These are phyloP conservation scores for Cistogaster globosa DNA, from an alignment of 2,888 invertebrate species.

Conservation along the genomic window DNA sequence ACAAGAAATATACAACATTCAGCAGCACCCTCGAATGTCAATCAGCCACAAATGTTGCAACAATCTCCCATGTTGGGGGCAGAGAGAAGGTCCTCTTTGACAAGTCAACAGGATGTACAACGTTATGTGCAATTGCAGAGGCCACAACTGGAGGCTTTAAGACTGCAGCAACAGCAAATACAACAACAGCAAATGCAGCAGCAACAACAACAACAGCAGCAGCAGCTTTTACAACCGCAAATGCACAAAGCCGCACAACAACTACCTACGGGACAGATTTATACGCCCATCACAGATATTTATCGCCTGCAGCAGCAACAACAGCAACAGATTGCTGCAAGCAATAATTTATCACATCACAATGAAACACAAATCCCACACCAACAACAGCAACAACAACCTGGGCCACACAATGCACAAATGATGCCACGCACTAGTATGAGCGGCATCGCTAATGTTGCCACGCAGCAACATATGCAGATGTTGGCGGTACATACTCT, in stretches of 20 bases:
- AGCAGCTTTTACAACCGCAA: slow-evolving; percentile 73
- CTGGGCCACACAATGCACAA: slow-evolving; percentile 76
- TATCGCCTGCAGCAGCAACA: slow-evolving; percentile 80
- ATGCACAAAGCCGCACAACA: slow-evolving; percentile 65
- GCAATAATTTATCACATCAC: slow-evolving; percentile 67
- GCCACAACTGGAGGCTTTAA: slow-evolving; percentile 77
- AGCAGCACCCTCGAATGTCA: slow-evolving; percentile 70
- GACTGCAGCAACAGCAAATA: slow-evolving; percentile 73
- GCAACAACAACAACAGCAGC: slow-evolving; percentile 67
- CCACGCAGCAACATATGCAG: slow-evolving; percentile 80
- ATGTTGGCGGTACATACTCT: slow-evolving; percentile 76
- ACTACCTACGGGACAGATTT: slow-evolving; percentile 77
- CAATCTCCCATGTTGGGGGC: slow-evolving; percentile 78
- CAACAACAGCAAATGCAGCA: slow-evolving; percentile 66
- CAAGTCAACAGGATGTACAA: slow-evolving; percentile 78
- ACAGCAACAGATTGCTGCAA: slow-evolving; percentile 76
- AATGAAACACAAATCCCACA: slow-evolving; percentile 76
- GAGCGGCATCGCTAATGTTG: slow-evolving; percentile 81
- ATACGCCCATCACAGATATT: slow-evolving; percentile 79
- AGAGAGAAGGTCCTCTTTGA: slow-evolving; percentile 72
- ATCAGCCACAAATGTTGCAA: slow-evolving; percentile 71
- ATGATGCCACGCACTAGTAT: slow-evolving; percentile 79
- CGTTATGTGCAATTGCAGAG: slow-evolving; percentile 81
- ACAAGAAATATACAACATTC: slow-evolving; percentile 78
- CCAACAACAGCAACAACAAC: slow-evolving; percentile 74